A percentile compares a stretch with the other conserved stretches of the same genome.
phyloP scores from a whole-genome alignment of 1,140 invertebrate genomes.

The Psix sp. region DNA sequence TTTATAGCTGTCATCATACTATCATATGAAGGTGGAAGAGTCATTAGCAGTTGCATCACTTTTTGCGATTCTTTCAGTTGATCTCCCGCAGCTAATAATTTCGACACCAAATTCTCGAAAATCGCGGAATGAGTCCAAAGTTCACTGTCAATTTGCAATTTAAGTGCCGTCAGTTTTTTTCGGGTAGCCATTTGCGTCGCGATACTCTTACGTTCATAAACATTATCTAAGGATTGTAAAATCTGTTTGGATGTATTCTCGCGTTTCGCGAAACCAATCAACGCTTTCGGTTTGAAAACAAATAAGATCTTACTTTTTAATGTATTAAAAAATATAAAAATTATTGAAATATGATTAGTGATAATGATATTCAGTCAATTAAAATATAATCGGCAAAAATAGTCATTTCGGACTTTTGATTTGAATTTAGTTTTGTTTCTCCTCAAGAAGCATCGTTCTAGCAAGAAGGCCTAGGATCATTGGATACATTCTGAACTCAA shows the following conservation, averaged over 20 bases:
- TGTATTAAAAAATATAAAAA: no score
- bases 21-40: conserved; percentile 33
- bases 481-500: no score
- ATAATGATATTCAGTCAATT: no score
- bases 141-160: not conserved
- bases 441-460: no score
- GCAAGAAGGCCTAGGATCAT: no score
- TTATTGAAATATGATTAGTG: no score
- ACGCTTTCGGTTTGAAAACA: no score
- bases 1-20: conserved; percentile 39
- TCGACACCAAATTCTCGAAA: conserved; percentile 2
- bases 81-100: conserved; percentile 6
- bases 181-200: conserved; percentile 2
- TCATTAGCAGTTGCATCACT: conserved; percentile 31
- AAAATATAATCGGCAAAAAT: no score
- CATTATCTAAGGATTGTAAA: conserved; percentile 5
- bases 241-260: conserved; percentile 7
- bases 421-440: no score
- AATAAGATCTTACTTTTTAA: no score
- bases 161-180: not conserved
- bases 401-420: no score
- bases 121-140: not conserved
- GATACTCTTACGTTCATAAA: conserved; percentile 25
- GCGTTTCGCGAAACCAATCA: not conserved
- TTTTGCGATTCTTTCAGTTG: conserved; percentile 8